phyloP scores from a whole-genome alignment of 2,888 invertebrate species.

The Tetanocera ferruginea region DNA sequence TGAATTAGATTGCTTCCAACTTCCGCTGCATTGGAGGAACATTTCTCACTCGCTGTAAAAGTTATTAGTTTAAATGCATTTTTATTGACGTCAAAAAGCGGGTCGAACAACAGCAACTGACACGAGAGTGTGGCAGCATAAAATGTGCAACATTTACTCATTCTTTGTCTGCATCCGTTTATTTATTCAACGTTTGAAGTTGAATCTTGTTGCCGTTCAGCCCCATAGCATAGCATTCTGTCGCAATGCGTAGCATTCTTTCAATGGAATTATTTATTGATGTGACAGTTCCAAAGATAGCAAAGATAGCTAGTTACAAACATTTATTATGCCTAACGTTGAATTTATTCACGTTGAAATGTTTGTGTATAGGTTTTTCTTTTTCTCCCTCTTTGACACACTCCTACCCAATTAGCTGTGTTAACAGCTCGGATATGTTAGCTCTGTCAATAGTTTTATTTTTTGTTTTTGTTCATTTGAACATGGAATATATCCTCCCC shows the following conservation, averaged over 20 bases:
- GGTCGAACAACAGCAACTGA: background rate
- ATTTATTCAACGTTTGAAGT: constrained; percentile 8
- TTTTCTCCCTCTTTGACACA: background rate
- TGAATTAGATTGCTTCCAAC: no score
- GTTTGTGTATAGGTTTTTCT: background rate
- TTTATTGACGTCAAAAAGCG: constrained; percentile 25
- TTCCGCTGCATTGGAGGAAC: no score
- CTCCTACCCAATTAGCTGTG: constrained; percentile 38
- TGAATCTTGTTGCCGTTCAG: background rate
- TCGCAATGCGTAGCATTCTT: constrained; percentile 45
- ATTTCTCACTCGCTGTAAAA: background rate
- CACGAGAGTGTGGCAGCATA: constrained; percentile 9
- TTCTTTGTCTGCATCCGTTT: constrained; percentile 20
- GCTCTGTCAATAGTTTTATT: constrained; percentile 9
- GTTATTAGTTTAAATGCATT: constrained; percentile 25
- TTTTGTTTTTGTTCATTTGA: background rate
- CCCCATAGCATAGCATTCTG: constrained; percentile 9
- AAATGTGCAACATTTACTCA: background rate
- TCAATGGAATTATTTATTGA: constrained; percentile 45
- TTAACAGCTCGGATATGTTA: constrained; percentile 45
- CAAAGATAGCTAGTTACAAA: constrained; percentile 3
- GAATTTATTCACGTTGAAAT: background rate
- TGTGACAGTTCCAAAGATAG: constrained; percentile 46
- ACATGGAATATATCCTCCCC: background rate
- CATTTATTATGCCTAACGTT: background rate